Evolutionary conservation across 2,113 vertebrate genomes (phyloP), one percentile per base, ranked within the genome.

Genomic region (Corynorhinus townsendii): DNA sequence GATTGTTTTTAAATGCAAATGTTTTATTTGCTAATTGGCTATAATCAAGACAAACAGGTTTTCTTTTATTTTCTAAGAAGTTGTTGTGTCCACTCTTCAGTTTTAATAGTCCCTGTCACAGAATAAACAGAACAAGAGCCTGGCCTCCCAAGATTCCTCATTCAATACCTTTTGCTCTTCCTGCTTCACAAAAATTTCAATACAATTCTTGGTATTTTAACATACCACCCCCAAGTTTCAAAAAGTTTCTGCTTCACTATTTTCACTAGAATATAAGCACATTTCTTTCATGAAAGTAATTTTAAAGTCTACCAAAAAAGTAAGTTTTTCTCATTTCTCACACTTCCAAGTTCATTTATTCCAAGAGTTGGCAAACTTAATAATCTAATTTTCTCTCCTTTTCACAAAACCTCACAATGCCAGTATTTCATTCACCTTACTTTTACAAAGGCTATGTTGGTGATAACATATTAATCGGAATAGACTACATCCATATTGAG

Each of bases 261-360:
- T 86, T 75, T 87, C 33, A 79, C 73, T 85, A 86, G 56, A 85
- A 64, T 52, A 47, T 45, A 85, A 84, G 59, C 26, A 87, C 84
- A 79, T 43, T 84, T 80, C 56, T 54, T 96, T 93, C 68, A 71
- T 92, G 59, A 90, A 94, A 90, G 69, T 15, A 76, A 82, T 26
- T 43, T 30, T 16, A 82, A 73, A 81, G 76, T 28, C n/a, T 43
- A 80, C 6, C 3, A 93, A 85, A 79, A 52, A 35, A 43, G 40
- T n/a, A 92, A 81, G 2, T 3, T 86, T 75, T 86, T 81, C 19
- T 81, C 75, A 68, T 69, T 76, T 95, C 75, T 87, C 91, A 26
- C 56, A 77, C 30, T 68, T 86, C 49, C 35, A 94, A 69, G n/a
- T 86, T 71, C 45, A 85, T 59, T 89, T 80, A 75, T 22, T 64